Conservation (phyloP, 2,797 vertebrate species). For the Pogonophryne albipinna region DNA sequence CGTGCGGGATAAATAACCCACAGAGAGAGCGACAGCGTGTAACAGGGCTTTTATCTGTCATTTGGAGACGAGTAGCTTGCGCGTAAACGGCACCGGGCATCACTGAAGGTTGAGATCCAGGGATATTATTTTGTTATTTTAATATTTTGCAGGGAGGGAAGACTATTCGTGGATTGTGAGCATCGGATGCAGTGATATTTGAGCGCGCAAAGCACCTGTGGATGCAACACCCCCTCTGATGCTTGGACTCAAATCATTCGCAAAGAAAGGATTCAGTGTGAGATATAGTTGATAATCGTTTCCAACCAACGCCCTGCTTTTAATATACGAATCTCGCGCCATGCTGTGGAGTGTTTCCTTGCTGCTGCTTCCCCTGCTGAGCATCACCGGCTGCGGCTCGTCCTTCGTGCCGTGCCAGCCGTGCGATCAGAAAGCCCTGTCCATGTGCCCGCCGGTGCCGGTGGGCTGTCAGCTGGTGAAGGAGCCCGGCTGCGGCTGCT, state of each 20-base stretch:
- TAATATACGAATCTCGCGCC: conserved; percentile 21
- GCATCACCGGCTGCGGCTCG: conserved; percentile 78
- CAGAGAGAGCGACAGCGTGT: conserved; percentile 72
- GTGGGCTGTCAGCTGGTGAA: conserved; percentile 92
- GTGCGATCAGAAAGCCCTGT: conserved; percentile 91
- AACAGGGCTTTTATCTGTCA: conserved; percentile 19
- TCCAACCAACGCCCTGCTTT: neutral
- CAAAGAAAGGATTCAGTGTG: conserved; percentile 30
- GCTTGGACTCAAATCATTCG: conserved; percentile 46
- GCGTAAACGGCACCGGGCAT: conserved; percentile 66
- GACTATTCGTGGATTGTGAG: conserved; percentile 25
- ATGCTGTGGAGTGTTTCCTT: conserved; percentile 83
- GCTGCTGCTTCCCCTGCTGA: conserved; percentile 83
- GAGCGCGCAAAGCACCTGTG: conserved; percentile 74
- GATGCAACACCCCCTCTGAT: conserved; percentile 61
- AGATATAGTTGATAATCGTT: conserved; percentile 41
- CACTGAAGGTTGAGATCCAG: conserved; percentile 16
- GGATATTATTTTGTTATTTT: conserved; percentile 32
- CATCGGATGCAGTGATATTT: conserved; percentile 38
- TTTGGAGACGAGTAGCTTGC: conserved; percentile 55
- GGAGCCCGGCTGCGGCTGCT: conserved; percentile 97
- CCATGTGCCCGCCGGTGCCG: conserved; percentile 92
- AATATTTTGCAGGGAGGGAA: neutral
- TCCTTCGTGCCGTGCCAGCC: conserved; percentile 94
- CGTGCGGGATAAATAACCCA: conserved; percentile 85